A percentile compares a stretch with the other conserved stretches of the same genome.
These are phyloP conservation scores for Anolis sagrei DNA, from an alignment of 2,113 vertebrate species.

Conservation along the genomic window DNA sequence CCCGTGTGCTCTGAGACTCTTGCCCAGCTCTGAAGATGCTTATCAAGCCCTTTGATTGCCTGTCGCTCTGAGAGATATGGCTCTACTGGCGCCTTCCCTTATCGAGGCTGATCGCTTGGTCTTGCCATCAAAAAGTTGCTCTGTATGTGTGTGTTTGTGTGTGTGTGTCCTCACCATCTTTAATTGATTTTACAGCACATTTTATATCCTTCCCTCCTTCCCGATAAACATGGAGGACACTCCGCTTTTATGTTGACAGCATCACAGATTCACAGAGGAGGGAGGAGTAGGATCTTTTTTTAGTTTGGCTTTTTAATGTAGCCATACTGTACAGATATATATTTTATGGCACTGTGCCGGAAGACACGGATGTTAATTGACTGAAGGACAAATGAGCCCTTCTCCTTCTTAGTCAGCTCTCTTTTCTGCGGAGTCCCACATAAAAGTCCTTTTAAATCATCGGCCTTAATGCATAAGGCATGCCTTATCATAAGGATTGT, in stretches of 20 bases:
- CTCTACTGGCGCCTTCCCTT: constrained; percentile 82
- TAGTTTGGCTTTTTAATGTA: neutral
- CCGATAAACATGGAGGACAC: constrained; percentile 1
- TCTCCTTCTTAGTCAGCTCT: neutral
- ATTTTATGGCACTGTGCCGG: neutral
- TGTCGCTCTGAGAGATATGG: constrained; percentile 80
- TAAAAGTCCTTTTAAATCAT: neutral
- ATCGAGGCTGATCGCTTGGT: constrained; percentile 83
- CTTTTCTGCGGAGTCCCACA: neutral
- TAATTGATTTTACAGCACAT: constrained; percentile 48
- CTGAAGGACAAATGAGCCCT: neutral
- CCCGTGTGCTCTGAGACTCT: constrained; percentile 65
- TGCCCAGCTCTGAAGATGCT: constrained; percentile 79
- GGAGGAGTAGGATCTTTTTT: too few relatives aligned
- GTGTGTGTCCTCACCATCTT: constrained; percentile 48
- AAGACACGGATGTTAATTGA: neutral
- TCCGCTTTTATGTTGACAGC: neutral
- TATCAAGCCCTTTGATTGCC: constrained; percentile 82
- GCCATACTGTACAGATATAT: neutral
- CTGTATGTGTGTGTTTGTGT: constrained; percentile 39
- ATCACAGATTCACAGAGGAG: neutral
- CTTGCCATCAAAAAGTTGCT: constrained; percentile 76
- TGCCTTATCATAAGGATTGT: too few relatives aligned
- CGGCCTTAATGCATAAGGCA: neutral
- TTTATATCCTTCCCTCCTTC: constrained; percentile 24